phyloP scores from a whole-genome alignment of 2,113 vertebrate species.

The Lasiurus borealis region DNA sequence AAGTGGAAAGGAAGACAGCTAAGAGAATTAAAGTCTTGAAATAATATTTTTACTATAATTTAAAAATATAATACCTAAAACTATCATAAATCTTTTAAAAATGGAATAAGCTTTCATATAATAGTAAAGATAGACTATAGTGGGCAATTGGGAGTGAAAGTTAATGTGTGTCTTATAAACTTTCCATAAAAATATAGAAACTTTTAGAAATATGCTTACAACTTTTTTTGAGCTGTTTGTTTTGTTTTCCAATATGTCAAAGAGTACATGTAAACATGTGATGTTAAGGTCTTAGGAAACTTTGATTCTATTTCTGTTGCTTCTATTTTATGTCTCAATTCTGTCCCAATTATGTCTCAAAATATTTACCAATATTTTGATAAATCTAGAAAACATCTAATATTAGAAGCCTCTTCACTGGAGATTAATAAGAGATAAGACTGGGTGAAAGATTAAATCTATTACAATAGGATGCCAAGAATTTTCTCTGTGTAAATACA shows the following conservation, averaged over 20 bases:
- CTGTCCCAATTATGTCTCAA: background rate
- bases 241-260: background rate
- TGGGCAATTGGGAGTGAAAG: background rate
- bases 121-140: background rate
- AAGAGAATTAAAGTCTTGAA: background rate
- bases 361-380: background rate
- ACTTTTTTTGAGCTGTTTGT: background rate
- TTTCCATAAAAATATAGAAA: background rate
- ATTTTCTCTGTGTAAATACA: background rate
- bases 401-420: background rate
- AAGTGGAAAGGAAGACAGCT: background rate
- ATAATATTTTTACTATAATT: conserved; percentile 30
- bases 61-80: background rate
- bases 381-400: background rate
- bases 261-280: background rate
- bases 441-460: background rate
- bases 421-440: background rate
- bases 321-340: background rate
- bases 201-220: background rate
- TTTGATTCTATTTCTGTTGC: background rate
- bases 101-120: background rate
- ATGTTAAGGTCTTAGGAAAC: background rate
- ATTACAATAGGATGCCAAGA: background rate
- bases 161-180: background rate
- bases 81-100: background rate